Conservation (phyloP, 2,113 vertebrate species). For the Chiloscyllium plagiosum region DNA sequence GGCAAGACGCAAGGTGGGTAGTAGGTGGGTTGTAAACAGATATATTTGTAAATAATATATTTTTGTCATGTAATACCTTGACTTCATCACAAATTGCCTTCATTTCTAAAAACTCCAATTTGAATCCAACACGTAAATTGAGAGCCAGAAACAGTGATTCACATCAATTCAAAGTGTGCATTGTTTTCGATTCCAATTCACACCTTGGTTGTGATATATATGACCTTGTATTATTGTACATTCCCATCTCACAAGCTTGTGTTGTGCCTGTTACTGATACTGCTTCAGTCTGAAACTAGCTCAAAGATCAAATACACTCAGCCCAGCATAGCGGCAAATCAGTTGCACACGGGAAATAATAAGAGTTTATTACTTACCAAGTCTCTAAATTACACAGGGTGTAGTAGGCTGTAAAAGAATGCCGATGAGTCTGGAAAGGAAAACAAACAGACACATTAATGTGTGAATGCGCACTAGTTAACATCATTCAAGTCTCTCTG, state of each 20-base stretch:
- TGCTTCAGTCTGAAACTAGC: neutral
- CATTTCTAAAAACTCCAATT: neutral
- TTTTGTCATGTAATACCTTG: neutral
- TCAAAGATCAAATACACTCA: neutral
- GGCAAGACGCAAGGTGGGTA: too few relatives aligned
- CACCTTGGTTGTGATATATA: neutral
- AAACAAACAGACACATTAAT: slow-evolving; percentile 40
- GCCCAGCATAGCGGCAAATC: neutral
- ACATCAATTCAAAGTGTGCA: neutral
- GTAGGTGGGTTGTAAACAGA: too few relatives aligned
- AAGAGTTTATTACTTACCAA: slow-evolving; percentile 55
- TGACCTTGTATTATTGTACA: neutral
- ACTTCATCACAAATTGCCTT: neutral
- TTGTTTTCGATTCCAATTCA: neutral
- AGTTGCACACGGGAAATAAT: neutral
- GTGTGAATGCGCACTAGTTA: neutral
- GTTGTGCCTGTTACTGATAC: neutral
- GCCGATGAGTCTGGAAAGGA: slow-evolving; percentile 75
- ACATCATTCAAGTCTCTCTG: neutral
- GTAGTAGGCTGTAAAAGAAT: slow-evolving; percentile 88
- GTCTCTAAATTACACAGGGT: slow-evolving; percentile 80
- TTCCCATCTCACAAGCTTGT: neutral
- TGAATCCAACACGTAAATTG: neutral
- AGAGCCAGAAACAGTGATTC: neutral
- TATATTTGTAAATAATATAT: too few relatives aligned